Percentiles rank a stretch among this genome's conserved stretches.
phyloP scores from a whole-genome alignment of 1,140 invertebrate species.

The Pentalonia nigronervosa region DNA sequence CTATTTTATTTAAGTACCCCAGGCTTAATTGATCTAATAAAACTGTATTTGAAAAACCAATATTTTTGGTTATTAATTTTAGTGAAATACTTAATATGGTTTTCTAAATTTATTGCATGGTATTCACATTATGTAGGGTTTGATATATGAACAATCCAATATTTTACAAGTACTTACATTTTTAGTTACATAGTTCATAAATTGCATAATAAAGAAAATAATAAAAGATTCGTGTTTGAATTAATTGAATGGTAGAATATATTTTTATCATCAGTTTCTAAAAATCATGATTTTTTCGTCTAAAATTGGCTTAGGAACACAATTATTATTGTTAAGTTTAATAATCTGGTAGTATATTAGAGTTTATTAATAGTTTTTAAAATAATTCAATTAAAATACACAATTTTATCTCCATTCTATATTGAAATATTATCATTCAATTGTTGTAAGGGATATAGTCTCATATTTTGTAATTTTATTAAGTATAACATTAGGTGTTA shows the following conservation, averaged over 20 bases:
- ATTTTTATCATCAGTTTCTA: too few species aligned
- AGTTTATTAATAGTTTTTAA: not conserved
- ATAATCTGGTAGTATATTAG: not conserved
- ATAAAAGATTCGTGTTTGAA: not conserved
- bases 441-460: not conserved
- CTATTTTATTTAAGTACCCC: too few species aligned
- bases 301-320: not conserved
- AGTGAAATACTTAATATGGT: too few species aligned
- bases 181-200: not conserved
- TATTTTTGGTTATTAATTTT: not conserved
- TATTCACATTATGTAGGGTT: not conserved
- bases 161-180: not conserved
- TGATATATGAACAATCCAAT: too few species aligned
- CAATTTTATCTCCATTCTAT: not conserved
- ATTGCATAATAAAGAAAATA: not conserved
- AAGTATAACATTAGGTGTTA: not conserved
- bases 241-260: too few species aligned
- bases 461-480: not conserved
- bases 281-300: not conserved
- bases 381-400: not conserved
- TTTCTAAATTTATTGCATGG: not conserved
- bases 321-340: not conserved
- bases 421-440: not conserved
- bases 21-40: not conserved
- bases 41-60: not conserved